Evolutionary conservation across 2,113 vertebrate genomes (phyloP).

Genomic region (Pluvianellus socialis): DNA sequence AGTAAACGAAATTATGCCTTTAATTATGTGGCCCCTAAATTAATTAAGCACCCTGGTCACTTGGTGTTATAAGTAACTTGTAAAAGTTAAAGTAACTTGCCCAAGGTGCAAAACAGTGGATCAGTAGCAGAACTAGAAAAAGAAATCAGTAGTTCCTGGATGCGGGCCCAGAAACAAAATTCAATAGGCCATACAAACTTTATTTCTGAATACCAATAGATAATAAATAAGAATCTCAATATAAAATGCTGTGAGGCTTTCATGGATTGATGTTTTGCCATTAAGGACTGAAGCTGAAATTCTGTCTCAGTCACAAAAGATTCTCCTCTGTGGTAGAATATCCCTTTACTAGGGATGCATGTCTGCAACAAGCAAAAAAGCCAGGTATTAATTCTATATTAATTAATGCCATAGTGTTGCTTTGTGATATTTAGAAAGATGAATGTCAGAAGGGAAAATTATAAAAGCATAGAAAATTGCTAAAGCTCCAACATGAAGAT

Average conservation of each 20-base stretch:
- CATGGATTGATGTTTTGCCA: background rate
- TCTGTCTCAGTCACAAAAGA: background rate
- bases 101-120: background rate
- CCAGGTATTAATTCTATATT: background rate
- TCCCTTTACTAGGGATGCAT: background rate
- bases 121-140: background rate
- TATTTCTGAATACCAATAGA: background rate
- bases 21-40: background rate
- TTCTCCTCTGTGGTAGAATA: background rate
- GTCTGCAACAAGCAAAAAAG: background rate
- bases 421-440: background rate
- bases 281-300: background rate
- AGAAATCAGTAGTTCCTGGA: background rate
- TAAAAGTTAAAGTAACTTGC: background rate
- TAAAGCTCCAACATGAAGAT: background rate
- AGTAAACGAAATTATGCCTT: background rate
- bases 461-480: background rate
- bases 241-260: background rate
- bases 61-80: background rate
- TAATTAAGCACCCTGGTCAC: background rate
- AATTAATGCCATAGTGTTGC: background rate
- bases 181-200: background rate
- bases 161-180: background rate
- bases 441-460: background rate
- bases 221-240: background rate